Base-by-base conservation (phyloP, 2,113 vertebrate species). In the Crotalus helleri region DNA sequence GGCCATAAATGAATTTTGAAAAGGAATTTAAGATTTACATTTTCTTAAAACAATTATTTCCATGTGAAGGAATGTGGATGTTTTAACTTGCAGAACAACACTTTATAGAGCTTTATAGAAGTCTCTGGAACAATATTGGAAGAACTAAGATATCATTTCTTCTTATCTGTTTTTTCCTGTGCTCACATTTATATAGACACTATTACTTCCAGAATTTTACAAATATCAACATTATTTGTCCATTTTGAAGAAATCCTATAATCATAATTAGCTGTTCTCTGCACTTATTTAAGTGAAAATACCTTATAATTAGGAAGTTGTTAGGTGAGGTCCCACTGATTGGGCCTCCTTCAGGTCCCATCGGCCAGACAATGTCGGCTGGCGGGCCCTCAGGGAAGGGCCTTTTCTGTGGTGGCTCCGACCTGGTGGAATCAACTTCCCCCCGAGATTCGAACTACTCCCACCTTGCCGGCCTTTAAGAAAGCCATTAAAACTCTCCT, bases 1-100 rank as follows among this genome's bases (percentile, higher is more conserved):
- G 93, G 64, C 91, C 91, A 92, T 96, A 96, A 97, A 95, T 96
- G 94, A 97, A 96, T 95, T 94, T 96, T 94, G 96, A 96, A 96
- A 96, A 57, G 90, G 93, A 90, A 95, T 91, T 93, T 93, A 94
- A 96, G 94, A 93, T 95, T 96, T 95, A 93, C 95, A 94, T 95
- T 95, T 53, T 91, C 88, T 96, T 94, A 93, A 49, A 93, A 89
- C 86, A 95, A 74, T 87, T 93, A 93, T 92, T 95, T 94, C 92
- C 49, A 90, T 91, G 74, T 91, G 92, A 89, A 92, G 74, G 93
- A 94, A 90, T 61, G 49, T 92, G 53, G 91, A 86, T 94, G 3
- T 94, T 95, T 91, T 29, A 87, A 74, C 69, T 93, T 90, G 74
- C 90, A 95, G 69, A 92, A 87, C 44, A 90, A 4, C 58, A 61